Percentiles rank a stretch among this genome's conserved stretches.
These are phyloP conservation scores for Poecile atricapillus DNA, from an alignment of 2,113 vertebrate genomes.

Conservation along the genomic window DNA sequence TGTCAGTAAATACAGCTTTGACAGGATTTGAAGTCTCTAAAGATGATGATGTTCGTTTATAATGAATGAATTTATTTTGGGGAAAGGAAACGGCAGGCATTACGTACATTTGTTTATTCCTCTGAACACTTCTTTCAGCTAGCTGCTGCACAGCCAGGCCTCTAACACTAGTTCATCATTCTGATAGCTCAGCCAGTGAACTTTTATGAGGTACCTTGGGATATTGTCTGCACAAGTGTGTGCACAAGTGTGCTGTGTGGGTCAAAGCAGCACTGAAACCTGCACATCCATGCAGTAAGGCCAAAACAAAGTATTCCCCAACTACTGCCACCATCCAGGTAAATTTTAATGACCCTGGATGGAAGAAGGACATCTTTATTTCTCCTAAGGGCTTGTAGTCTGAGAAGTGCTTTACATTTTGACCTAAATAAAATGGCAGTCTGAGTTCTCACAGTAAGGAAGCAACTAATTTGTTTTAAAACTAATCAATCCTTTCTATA, in stretches of 20 bases:
- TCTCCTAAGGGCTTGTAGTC: neutral
- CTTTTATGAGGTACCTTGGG: neutral
- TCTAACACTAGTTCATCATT: neutral
- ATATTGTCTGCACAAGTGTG: accelerated
- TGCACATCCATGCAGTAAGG: neutral
- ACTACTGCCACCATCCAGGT: neutral
- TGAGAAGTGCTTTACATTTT: neutral
- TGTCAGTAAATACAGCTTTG: neutral
- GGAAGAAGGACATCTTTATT: neutral
- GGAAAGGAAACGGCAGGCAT: neutral
- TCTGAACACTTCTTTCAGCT: neutral
- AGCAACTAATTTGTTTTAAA: neutral
- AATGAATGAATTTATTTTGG: conserved; percentile 24
- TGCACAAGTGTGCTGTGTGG: neutral
- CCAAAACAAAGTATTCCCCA: neutral
- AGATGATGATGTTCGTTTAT: neutral
- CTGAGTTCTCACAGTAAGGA: neutral
- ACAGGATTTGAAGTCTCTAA: neutral
- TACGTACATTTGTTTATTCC: neutral
- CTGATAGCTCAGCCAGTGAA: neutral
- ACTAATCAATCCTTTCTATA: neutral
- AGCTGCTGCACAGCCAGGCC: neutral
- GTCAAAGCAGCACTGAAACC: neutral
- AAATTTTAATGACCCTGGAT: neutral
- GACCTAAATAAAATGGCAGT: neutral